Percentiles rank a stretch among this genome's conserved stretches.
Conservation (phyloP, 2,113 vertebrate genomes). For the Speoplatyrhinus poulsoni region DNA sequence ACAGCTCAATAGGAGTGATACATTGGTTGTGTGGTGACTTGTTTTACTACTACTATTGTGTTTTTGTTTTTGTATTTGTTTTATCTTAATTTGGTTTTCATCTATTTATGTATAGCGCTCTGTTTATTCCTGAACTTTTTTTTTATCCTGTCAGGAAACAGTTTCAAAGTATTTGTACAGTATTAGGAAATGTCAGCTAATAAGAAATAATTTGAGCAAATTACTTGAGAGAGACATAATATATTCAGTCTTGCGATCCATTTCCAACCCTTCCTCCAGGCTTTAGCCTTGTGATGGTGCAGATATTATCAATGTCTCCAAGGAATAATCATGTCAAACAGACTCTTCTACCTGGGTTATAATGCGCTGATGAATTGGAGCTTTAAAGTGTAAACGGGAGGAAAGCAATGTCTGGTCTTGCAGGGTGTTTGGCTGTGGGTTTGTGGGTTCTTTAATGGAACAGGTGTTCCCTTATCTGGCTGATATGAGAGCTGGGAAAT, state of each 20-base stretch:
- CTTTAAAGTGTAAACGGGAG: not conserved
- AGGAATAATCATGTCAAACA: slow-evolving; percentile 53
- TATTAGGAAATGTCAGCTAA: slow-evolving; percentile 19
- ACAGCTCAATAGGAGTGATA: too few species aligned
- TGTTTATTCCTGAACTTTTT: slow-evolving; percentile 3
- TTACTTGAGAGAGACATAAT: slow-evolving; percentile 49
- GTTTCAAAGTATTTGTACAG: slow-evolving; percentile 14
- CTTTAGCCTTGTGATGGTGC: slow-evolving; percentile 43
- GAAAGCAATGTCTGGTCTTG: slow-evolving; percentile 2
- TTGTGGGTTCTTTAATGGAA: slow-evolving; percentile 50
- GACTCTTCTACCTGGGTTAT: slow-evolving; percentile 22
- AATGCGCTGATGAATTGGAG: slow-evolving; percentile 15
- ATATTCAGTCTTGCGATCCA: slow-evolving; percentile 55
- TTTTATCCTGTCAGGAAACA: slow-evolving; percentile 6
- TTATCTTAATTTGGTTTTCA: too few species aligned
- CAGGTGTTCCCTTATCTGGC: slow-evolving; percentile 49
- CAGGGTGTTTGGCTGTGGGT: slow-evolving; percentile 31
- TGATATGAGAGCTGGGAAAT: slow-evolving; percentile 56
- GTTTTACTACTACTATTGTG: too few species aligned
- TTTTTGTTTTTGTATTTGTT: too few species aligned
- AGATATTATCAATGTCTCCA: slow-evolving; percentile 48
- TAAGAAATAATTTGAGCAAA: slow-evolving; percentile 47
- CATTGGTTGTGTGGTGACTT: too few species aligned
- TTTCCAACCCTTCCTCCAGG: slow-evolving; percentile 45
- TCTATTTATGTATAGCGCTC: too few species aligned